Evolutionary conservation across 1,140 invertebrate species (phyloP), one percentile per base, ranked within the genome.

Genomic region (Euwallacea similis): DNA sequence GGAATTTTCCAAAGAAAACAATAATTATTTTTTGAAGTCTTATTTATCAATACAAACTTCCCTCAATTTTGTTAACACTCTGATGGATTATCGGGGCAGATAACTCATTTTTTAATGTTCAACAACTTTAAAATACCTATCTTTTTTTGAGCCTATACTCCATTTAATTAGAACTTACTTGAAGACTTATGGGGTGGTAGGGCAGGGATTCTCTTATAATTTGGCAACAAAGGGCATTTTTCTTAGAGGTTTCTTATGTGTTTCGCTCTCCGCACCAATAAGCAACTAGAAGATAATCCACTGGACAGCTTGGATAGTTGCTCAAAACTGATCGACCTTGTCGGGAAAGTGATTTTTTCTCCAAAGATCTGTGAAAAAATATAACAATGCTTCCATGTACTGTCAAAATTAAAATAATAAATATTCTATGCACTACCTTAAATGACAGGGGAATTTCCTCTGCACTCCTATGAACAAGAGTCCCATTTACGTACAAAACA

Each of bases 401-500:
- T 33, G 4, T 33, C 21, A 33, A 33, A 33, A 33, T 33, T 33
- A 33, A 33, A 33, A 33, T 2, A 33, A 33, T 33, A 2, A 15
- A 56, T 56, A 13, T 56, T 11, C 0, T 11, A 33, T 10, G 42
- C 10, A 10, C 73, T 79, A 90, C 90, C 86, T 93, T 93, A 80
- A 88, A 91, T 41, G 93, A 94, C 60, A 89, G 83, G 54, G 93
- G 92, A 79, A 95, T 95, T 84, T 97, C 93, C 72, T 90, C 87
- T 69, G 89, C 86, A 41, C 90, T 88, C 71, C 93, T 86, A 82
- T 98, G 94, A 66, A 98, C 89, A 11, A 98, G 83, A 6, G 92
- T 93, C 7, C 94, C 94, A 80, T 98, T 98, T 6, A 95, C 86
- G 78, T 92, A 97, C 11, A 98, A 82, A 74, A 94, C 93, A 82